Evolutionary conservation across 2,888 invertebrate genomes (phyloP).

Genomic region (Cremastinae sp.): DNA sequence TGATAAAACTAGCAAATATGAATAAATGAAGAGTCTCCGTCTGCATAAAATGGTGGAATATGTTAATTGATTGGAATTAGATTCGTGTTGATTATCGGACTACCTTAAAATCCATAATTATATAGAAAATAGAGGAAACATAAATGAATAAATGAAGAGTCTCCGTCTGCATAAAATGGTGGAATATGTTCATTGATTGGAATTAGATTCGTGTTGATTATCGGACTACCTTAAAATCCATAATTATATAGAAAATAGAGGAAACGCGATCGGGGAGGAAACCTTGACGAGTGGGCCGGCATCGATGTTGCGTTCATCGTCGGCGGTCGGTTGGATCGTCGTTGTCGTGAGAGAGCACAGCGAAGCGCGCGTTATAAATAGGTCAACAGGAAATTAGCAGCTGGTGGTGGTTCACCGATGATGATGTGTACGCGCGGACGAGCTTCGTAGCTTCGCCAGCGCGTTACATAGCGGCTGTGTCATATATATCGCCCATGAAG

Average conservation of each 20-base stretch:
- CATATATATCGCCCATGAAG: conserved; percentile 8
- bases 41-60: too few relatives aligned
- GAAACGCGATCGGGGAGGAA: conserved; percentile 59
- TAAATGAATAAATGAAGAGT: too few relatives aligned
- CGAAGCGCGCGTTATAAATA: conserved; percentile 73
- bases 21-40: too few relatives aligned
- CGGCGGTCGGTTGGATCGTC: conserved; percentile 36
- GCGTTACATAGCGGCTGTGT: conserved; percentile 17
- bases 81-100: too few relatives aligned
- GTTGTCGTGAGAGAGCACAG: conserved; percentile 41
- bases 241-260: background rate
- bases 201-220: too few relatives aligned
- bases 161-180: too few relatives aligned
- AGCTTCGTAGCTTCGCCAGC: conserved; percentile 39
- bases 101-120: too few relatives aligned
- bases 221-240: too few relatives aligned
- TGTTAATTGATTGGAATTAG: too few relatives aligned
- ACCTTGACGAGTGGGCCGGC: conserved; percentile 70
- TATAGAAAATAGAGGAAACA: too few relatives aligned
- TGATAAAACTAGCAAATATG: too few relatives aligned
- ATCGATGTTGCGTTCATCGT: conserved; percentile 60
- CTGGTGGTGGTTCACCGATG: conserved; percentile 59
- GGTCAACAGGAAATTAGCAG: conserved; percentile 75
- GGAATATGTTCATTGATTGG: too few relatives aligned
- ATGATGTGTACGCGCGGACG: conserved; percentile 38